A percentile compares a stretch with the other conserved stretches of the same genome.
phyloP scores from a whole-genome alignment of 2,113 vertebrate species.

The Platanista minor region DNA sequence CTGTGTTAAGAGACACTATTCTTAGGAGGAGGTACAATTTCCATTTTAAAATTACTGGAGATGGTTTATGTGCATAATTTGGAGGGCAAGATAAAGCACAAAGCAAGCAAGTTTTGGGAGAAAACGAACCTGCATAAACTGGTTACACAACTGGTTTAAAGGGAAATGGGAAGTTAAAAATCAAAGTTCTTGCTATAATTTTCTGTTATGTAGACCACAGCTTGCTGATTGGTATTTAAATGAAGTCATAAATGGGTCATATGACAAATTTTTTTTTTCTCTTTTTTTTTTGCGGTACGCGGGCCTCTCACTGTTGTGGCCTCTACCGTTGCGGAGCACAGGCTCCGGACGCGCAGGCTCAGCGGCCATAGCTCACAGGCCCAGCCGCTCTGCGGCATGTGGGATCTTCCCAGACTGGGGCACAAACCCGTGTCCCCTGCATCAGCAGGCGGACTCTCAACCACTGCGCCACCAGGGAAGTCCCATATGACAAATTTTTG shows the following conservation, averaged over 20 bases:
- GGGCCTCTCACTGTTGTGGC: no score
- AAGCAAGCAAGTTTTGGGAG: not conserved
- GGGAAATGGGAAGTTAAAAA: not conserved
- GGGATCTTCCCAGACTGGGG: no score
- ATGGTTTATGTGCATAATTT: not conserved
- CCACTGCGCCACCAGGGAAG: no score
- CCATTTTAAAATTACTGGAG: slow-evolving; percentile 31
- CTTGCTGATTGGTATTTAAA: not conserved
- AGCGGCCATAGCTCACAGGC: no score
- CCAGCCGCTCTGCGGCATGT: no score
- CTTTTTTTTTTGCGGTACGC: no score
- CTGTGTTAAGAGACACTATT: not conserved
- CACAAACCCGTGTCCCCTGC: no score
- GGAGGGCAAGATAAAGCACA: not conserved
- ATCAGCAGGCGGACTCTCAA: no score
- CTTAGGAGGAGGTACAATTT: not conserved
- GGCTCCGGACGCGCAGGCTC: no score
- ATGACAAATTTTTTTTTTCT: not conserved
- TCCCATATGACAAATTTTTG: not conserved
- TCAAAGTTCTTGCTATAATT: not conserved
- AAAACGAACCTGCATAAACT: not conserved
- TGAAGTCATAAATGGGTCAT: not conserved
- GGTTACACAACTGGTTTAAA: not conserved
- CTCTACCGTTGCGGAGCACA: no score
- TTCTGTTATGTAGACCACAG: not conserved